Evolutionary conservation across 64 coral and sea anemone genomes (phyloP), one percentile per base, ranked within the genome.

Genomic region (Actinia tenebrosa): DNA sequence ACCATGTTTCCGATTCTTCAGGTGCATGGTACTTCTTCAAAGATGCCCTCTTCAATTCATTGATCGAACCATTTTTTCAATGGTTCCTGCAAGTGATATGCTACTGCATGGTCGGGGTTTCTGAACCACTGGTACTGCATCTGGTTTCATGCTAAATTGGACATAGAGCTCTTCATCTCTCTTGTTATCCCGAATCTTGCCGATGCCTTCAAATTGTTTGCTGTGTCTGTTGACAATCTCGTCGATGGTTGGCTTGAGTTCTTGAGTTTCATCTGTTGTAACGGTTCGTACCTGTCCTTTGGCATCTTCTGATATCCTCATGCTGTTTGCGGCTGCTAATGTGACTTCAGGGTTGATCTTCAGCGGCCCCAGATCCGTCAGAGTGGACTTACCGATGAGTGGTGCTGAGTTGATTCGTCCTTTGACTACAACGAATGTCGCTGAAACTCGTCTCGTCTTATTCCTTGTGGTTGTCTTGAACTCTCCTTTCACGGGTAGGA

Each of bases 401-500:
- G 93, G 89, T 79, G 93, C 77, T 71, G 86, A 90, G 54, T 94
- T 78, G 30, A 37, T 37, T 37, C 80, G 80, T 16, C 92, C 71
- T 84, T 84, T 88, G 43, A 88, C 89, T 71, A 90, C 86, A 66
- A 94, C 22, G 9, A 90, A 94, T 79, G 53, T 95, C 86, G 81
- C 89, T 80, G n/a, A 37, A 44, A n/a, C 56, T 72, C 89, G 86
- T 84, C 93, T 64, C 30, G 93, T 91, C 58, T 91, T 84, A 68
- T 95, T 95, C 46, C 86, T 46, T 10, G 86, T 46, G 15, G 60
- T 91, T 64, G 89, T 71, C 45, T 84, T 84, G 47, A 95, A 91
- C 16, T 91, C 86, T 75, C 89, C 83, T 77, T 91, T 95, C 30
- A 95, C 87, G 27, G 30, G 13, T 71, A 95, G 87, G n/a, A n/a